Base-by-base conservation (phyloP, 92 coral and sea anemone genomes). In the Phenganax subtilis region DNA sequence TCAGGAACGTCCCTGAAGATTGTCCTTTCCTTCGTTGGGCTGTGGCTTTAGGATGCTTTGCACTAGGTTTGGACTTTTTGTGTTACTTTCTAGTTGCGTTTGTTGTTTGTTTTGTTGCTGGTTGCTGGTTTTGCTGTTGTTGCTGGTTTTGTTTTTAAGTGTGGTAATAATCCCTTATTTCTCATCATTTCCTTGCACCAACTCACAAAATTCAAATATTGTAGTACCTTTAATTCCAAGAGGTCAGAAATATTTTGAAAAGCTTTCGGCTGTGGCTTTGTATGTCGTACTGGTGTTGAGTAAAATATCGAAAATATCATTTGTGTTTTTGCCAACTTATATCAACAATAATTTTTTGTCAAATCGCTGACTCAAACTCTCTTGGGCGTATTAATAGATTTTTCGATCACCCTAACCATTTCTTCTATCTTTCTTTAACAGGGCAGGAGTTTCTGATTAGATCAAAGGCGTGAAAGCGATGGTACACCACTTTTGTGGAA, bases 271-370 rank as follows among this genome's bases (percentile, higher is more conserved):
- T 5, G 87, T 84, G 3, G 84, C 15, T 12, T 76, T 44, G 73
- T 85, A 80, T 6, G 64, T 73, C 12, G 75, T 80, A 8, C 88
- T 81, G 54, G 76, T 85, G 70, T 85, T 73, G 5, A 78, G 77
- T 11, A 84, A 57, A 15, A 77, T 66, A 51, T 77, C 77, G 51
- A 77, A 77, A 10, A 73, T 58, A 10, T 58, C 63, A 20, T 79
- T 85, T 10, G 79, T 59, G 57, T 61, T 4, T n/a, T 85, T 72
- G 14, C 87, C 81, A 9, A 80, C 75, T 57, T 85, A 79, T 7
- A 84, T 85, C 9, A 85, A 64, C 20, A 78, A 30, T 10, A 85
- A 10, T 20, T 30, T 84, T 84, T n/a, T 60, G 55, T 30, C 57
- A 62, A 44, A 85, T 63, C 17, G 71, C 31, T 10, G 85, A 65